A percentile compares a stretch with the other conserved stretches of the same genome.
Evolutionary conservation across 1,140 invertebrate species (phyloP).

Genomic region (Medauroidea extradentata): DNA sequence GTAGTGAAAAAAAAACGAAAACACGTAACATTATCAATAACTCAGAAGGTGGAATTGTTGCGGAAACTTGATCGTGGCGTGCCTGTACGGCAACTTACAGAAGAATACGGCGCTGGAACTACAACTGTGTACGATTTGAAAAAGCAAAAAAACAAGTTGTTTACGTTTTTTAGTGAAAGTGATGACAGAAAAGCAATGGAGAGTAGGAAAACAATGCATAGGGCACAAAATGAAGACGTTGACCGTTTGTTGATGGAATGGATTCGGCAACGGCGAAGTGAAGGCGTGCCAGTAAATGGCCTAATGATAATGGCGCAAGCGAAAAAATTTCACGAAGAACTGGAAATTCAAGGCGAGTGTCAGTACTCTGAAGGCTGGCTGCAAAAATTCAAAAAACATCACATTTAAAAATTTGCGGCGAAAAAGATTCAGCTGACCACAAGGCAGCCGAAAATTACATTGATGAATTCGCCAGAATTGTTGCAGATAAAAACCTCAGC

Average conservation of each 20-base stretch:
- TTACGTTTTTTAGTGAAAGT: not conserved
- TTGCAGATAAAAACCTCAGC: conserved; percentile 33
- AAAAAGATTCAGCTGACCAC: conserved; percentile 36
- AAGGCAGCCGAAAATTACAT: conserved; percentile 33
- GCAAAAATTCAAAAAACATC: conserved; percentile 3
- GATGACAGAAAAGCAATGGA: not conserved
- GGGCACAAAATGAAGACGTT: not conserved
- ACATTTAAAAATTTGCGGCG: conserved; percentile 31
- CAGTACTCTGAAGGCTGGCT: not conserved
- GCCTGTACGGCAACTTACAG: not conserved
- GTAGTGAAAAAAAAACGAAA: not conserved
- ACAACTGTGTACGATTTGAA: conserved; percentile 1
- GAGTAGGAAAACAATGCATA: not conserved
- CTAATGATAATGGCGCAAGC: not conserved
- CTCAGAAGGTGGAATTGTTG: not conserved
- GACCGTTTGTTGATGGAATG: not conserved
- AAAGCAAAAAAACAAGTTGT: not conserved
- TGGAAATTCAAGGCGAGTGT: not conserved
- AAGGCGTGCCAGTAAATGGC: not conserved
- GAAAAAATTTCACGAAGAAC: not conserved
- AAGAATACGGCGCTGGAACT: not conserved
- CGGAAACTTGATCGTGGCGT: not conserved
- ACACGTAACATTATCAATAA: not conserved
- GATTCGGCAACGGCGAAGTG: not conserved
- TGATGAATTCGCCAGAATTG: conserved; percentile 36